A percentile compares a stretch with the other conserved stretches of the same genome.
phyloP scores from a whole-genome alignment of 2,888 invertebrate species.

The Beris chalybata region DNA sequence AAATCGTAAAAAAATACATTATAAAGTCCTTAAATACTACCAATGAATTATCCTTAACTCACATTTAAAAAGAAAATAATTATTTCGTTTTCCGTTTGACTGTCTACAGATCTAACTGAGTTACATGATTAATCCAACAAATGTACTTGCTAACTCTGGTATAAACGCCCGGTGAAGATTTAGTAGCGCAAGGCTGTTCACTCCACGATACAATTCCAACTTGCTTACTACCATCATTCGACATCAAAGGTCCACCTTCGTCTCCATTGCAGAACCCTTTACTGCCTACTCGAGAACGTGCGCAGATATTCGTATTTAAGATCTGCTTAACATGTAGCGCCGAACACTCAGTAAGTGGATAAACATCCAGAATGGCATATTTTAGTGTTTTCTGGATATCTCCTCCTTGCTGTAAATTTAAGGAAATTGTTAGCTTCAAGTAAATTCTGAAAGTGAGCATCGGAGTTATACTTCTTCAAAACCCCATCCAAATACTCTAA shows the following conservation, averaged over 20 bases:
- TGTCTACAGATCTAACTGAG: no score
- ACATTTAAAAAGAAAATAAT: no score
- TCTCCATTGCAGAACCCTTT: constrained; percentile 57
- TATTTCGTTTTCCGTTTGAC: no score
- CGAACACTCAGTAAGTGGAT: constrained; percentile 52
- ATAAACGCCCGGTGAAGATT: constrained; percentile 56
- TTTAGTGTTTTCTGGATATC: constrained; percentile 50
- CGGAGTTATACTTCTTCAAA: constrained; percentile 44
- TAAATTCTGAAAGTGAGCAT: no score
- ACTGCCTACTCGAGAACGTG: constrained; percentile 55
- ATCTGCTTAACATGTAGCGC: constrained; percentile 46
- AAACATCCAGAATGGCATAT: constrained; percentile 52
- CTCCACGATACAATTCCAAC: constrained; percentile 59
- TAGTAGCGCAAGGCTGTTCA: constrained; percentile 54
- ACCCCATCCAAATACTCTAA: constrained; percentile 51
- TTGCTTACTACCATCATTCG: constrained; percentile 48
- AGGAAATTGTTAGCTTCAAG: no score
- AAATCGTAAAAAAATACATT: no score
- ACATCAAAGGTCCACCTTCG: constrained; percentile 56
- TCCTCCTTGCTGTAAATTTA: constrained; percentile 41
- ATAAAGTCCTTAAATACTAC: no score
- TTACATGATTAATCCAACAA: constrained; percentile 46
- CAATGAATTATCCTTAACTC: no score
- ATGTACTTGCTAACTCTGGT: constrained; percentile 54
- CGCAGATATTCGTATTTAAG: constrained; percentile 55